Percentiles rank a stretch among this genome's conserved stretches.
Conservation (phyloP, 2,888 invertebrate species). For the Ellobium chinense region DNA sequence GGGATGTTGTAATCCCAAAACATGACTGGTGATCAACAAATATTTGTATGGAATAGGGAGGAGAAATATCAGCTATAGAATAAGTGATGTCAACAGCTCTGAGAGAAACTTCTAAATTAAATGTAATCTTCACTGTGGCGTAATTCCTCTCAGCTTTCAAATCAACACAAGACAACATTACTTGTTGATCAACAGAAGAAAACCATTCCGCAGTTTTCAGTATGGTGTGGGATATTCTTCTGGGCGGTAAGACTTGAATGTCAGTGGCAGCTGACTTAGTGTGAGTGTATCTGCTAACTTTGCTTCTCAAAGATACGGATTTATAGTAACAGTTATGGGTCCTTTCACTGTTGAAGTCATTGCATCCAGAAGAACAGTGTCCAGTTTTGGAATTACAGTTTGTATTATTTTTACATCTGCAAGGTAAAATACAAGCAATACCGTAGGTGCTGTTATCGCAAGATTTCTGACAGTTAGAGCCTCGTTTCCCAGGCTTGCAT, state of each 20-base stretch:
- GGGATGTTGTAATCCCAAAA: not conserved
- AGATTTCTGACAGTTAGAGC: not conserved
- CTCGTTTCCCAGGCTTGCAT: constrained; percentile 7
- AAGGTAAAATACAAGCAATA: constrained; percentile 12
- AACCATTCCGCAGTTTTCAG: too few species aligned
- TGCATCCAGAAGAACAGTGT: not conserved
- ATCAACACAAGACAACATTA: too few species aligned
- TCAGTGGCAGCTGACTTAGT: too few species aligned
- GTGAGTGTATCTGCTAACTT: too few species aligned
- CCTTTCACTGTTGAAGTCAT: not conserved
- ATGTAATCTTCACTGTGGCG: not conserved
- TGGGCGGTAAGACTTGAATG: too few species aligned
- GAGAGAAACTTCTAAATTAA: too few species aligned
- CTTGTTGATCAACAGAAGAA: too few species aligned
- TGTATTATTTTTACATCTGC: not conserved
- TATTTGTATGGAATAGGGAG: constrained; percentile 25
- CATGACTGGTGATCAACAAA: constrained; percentile 12
- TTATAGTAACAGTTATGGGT: not conserved
- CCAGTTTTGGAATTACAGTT: not conserved
- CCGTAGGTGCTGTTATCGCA: constrained; percentile 16
- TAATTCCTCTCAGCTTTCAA: not conserved
- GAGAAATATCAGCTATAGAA: not conserved
- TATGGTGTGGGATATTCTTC: too few species aligned
- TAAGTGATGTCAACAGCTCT: constrained; percentile 22
- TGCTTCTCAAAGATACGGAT: too few species aligned